Percentiles rank a stretch among this genome's conserved stretches.
phyloP scores from a whole-genome alignment of 2,888 invertebrate genomes.

The Caenorhabditis sinica region DNA sequence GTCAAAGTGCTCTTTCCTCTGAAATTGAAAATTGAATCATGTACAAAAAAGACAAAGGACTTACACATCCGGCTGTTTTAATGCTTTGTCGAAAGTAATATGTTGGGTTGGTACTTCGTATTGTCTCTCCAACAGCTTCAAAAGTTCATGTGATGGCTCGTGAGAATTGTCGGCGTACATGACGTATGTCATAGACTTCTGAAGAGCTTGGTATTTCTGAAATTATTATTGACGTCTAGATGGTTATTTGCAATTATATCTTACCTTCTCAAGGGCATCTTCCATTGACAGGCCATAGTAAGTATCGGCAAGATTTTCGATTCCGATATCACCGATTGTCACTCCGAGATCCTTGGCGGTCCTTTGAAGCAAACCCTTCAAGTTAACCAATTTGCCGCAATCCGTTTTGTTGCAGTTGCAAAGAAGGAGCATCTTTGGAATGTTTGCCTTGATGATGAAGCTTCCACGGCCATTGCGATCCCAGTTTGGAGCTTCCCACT shows the following conservation, averaged over 20 bases:
- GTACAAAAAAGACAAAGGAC: not conserved
- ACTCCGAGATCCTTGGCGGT: not conserved
- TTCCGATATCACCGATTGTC: not conserved
- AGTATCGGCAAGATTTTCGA: conserved; percentile 3
- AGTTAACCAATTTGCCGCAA: not conserved
- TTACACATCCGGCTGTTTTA: conserved; percentile 8
- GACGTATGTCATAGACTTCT: not conserved
- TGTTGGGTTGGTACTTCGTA: conserved; percentile 58
- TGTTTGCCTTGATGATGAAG: not conserved
- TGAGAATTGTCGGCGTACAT: conserved; percentile 10
- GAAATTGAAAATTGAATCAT: not conserved
- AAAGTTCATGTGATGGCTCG: conserved; percentile 4
- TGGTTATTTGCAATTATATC: not conserved
- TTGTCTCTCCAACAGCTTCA: conserved; percentile 65
- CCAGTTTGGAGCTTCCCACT: not conserved
- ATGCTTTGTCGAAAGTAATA: conserved; percentile 44
- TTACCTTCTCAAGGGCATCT: conserved; percentile 5
- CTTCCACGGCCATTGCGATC: not conserved
- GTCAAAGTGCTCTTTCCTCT: conserved; percentile 23
- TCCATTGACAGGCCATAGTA: not conserved
- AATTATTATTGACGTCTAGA: not conserved
- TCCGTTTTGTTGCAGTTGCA: not conserved
- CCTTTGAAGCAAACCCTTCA: not conserved
- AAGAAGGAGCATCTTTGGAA: not conserved
- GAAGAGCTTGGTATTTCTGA: conserved; percentile 3